A percentile compares a stretch with the other conserved stretches of the same genome.
phyloP scores from a whole-genome alignment of 2,797 vertebrate species.

The Acrossocheilus fasciatus region DNA sequence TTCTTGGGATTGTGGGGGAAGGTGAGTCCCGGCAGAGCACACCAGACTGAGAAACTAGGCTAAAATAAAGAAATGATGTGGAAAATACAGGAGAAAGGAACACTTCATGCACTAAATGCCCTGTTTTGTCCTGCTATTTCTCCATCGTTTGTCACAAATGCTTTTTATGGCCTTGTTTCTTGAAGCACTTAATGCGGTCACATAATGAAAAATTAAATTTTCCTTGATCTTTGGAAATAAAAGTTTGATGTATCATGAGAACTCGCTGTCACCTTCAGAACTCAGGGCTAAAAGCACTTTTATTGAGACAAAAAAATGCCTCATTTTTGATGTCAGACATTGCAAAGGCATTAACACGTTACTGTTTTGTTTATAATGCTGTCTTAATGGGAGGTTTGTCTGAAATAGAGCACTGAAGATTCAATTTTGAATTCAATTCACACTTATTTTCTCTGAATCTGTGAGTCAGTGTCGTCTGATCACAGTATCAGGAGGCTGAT shows the following conservation, averaged over 20 bases:
- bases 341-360: neutral
- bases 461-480: neutral
- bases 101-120: neutral
- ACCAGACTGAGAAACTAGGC: neutral
- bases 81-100: neutral
- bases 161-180: constrained; percentile 2
- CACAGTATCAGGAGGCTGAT: neutral
- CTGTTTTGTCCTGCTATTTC: neutral
- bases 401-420: neutral
- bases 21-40: constrained; percentile 78
- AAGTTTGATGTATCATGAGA: neutral
- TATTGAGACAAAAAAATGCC: neutral
- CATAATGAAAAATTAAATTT: neutral
- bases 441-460: neutral
- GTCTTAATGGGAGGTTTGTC: neutral
- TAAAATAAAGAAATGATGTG: neutral
- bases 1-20: constrained; percentile 99
- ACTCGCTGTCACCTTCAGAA: neutral
- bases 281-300: neutral
- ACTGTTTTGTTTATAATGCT: neutral
- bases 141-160: neutral
- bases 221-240: neutral
- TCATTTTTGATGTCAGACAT: neutral
- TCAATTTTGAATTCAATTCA: neutral
- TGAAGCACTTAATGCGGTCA: neutral